phyloP scores from a whole-genome alignment of 2,888 invertebrate species.

The Tetragnatha montana region DNA sequence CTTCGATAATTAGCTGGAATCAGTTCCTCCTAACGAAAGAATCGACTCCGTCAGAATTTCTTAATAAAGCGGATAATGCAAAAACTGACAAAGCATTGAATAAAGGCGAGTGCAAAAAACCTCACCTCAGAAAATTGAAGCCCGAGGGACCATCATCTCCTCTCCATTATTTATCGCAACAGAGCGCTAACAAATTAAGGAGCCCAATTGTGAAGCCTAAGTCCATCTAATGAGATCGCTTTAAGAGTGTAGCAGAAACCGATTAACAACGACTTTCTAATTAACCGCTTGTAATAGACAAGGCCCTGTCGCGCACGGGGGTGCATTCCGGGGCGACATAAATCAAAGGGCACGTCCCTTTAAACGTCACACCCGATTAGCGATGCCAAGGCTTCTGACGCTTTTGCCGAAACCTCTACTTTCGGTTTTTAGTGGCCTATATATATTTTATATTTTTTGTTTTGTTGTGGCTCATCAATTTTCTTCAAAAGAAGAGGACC shows the following conservation, averaged over 20 bases:
- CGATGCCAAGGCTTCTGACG: not conserved
- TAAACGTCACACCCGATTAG: conserved; percentile 14
- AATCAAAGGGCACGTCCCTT: conserved; percentile 29
- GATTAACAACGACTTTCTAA: conserved; percentile 53
- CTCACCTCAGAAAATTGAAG: not conserved
- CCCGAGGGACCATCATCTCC: not conserved
- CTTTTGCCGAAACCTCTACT: not conserved
- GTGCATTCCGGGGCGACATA: not conserved
- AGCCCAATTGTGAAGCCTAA: conserved; percentile 14
- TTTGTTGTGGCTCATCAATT: not conserved
- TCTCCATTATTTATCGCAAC: not conserved
- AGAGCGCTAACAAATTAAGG: conserved; percentile 36
- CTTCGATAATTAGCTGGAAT: too few species aligned
- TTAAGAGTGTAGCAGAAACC: conserved; percentile 5
- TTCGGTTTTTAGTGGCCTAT: conserved; percentile 10
- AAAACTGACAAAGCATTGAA: not conserved
- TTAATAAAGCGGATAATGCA: not conserved
- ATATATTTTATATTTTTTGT: not conserved
- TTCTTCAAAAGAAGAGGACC: not conserved
- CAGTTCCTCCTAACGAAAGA: not conserved
- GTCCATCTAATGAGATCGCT: conserved; percentile 29
- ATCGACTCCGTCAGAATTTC: not conserved
- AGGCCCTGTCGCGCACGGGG: conserved; percentile 25
- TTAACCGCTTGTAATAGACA: conserved; percentile 40
- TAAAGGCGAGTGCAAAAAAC: not conserved